phyloP scores from a whole-genome alignment of 2,113 vertebrate genomes.

The Lepus timidus region DNA sequence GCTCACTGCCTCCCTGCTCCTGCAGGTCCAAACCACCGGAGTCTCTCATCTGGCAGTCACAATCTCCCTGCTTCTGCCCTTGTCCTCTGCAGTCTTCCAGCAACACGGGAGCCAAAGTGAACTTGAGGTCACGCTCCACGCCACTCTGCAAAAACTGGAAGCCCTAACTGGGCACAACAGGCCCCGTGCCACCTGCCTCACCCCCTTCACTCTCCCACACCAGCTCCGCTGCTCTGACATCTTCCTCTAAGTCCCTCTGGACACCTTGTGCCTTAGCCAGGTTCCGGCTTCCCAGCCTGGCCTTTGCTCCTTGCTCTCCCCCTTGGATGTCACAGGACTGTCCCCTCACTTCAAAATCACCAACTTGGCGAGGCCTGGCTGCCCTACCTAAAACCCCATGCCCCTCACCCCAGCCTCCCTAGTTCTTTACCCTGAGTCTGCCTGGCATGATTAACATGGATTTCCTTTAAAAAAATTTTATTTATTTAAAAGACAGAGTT shows the following conservation, averaged over 20 bases:
- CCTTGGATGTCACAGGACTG: neutral
- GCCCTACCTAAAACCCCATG: neutral
- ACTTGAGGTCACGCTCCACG: no score
- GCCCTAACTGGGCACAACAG: neutral
- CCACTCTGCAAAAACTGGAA: accelerated
- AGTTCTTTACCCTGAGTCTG: neutral
- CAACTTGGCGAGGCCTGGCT: neutral
- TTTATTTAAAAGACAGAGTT: no score
- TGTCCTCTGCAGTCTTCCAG: neutral
- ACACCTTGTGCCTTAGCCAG: neutral
- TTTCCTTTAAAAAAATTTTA: no score
- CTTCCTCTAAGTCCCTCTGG: neutral
- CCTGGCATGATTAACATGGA: accelerated
- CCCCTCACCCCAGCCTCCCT: neutral
- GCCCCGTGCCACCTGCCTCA: accelerated
- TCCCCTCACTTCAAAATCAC: neutral
- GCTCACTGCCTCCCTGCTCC: neutral
- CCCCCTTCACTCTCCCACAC: no score
- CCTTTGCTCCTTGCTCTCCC: neutral
- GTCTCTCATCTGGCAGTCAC: neutral
- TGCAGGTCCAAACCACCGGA: neutral
- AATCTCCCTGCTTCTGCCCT: neutral
- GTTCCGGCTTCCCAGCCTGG: neutral
- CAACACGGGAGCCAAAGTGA: neutral
- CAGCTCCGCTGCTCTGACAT: neutral